A percentile compares a stretch with the other conserved stretches of the same genome.
These are phyloP conservation scores for Pemphredon lugubris DNA, from an alignment of 2,888 invertebrate species.

Conservation along the genomic window DNA sequence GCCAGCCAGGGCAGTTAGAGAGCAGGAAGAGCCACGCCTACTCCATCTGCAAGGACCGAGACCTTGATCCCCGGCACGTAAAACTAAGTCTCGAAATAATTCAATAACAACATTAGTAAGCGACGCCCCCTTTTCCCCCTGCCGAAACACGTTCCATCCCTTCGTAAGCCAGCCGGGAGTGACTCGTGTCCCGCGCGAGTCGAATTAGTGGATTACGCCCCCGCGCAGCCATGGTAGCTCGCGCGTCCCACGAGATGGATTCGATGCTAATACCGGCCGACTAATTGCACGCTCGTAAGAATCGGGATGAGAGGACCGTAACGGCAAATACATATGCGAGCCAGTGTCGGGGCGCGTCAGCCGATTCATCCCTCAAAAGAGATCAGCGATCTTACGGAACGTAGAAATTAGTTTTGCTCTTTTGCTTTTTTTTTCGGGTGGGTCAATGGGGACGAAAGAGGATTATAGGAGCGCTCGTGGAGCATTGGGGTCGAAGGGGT, in stretches of 20 bases:
- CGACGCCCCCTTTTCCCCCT: conserved; percentile 53
- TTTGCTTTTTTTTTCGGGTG: neutral
- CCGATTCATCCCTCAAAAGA: conserved; percentile 26
- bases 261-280: conserved; percentile 71
- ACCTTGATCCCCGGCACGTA: conserved; percentile 69
- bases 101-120: conserved; percentile 74
- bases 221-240: conserved; percentile 12
- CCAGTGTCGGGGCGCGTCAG: conserved; percentile 23
- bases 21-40: conserved; percentile 62
- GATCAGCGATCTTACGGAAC: conserved; percentile 5
- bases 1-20: conserved; percentile 35
- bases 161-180: conserved; percentile 31
- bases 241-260: conserved; percentile 66
- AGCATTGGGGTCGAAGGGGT: too few relatives aligned
- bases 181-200: conserved; percentile 52
- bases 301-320: conserved; percentile 31
- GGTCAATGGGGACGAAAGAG: neutral
- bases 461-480: too few relatives aligned
- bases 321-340: conserved; percentile 30
- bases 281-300: conserved; percentile 69
- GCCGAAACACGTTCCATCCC: conserved; percentile 30
- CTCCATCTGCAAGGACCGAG: conserved; percentile 71
- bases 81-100: conserved; percentile 76
- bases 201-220: conserved; percentile 57
- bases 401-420: conserved; percentile 5